A percentile compares a stretch with the other conserved stretches of the same genome.
Conservation (phyloP, 2,888 invertebrate genomes). For the Hydroisotoma schaefferi region DNA sequence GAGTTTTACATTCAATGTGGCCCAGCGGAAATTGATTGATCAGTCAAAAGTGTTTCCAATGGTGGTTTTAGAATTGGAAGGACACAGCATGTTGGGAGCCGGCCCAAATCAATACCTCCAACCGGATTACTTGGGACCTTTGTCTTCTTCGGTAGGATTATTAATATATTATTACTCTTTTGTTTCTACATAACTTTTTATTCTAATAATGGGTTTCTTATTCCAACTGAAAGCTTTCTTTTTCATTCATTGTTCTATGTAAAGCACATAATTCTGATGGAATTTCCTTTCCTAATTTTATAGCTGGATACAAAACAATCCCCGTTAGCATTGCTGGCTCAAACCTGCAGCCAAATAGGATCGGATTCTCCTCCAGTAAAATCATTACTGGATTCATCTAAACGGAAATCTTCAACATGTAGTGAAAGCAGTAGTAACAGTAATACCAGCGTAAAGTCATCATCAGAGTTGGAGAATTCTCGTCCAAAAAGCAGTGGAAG, state of each 20-base stretch:
- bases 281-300: conserved; percentile 13
- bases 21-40: too few relatives aligned
- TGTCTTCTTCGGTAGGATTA: conserved; percentile 56
- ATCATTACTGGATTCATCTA: conserved; percentile 52
- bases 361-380: conserved; percentile 77
- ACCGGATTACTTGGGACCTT: conserved; percentile 57
- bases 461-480: conserved; percentile 8
- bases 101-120: conserved; percentile 56
- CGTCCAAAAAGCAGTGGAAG: conserved; percentile 34
- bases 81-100: conserved; percentile 58
- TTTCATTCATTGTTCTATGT: not conserved
- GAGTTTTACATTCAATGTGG: too few relatives aligned
- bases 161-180: not conserved
- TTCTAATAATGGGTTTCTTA: too few relatives aligned
- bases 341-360: conserved; percentile 96
- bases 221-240: not conserved
- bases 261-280: not conserved
- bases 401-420: conserved; percentile 45
- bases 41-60: conserved; percentile 53
- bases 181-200: too few relatives aligned
- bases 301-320: conserved; percentile 96
- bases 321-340: conserved; percentile 88
- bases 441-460: too few relatives aligned
- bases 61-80: conserved; percentile 76
- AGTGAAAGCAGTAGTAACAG: conserved; percentile 39